Base-by-base conservation (phyloP, 2,113 vertebrate genomes). In the Sclerurus mexicanus region DNA sequence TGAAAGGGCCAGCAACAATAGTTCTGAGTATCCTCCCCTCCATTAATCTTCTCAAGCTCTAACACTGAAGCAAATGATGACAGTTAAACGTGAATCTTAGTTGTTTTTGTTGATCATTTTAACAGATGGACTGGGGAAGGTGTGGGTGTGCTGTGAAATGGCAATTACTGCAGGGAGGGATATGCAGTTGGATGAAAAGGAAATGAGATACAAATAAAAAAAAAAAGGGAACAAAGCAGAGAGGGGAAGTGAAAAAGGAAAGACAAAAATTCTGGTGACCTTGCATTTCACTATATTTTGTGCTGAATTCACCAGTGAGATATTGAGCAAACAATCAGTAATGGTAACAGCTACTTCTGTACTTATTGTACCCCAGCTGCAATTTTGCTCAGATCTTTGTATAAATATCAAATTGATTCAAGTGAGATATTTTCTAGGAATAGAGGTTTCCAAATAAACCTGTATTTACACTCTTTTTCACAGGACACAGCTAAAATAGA, bases 101-200 rank as follows among this genome's bases (percentile, higher is more conserved):
- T 50, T 60, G 92, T 12, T 90, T 95, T 88, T 93, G 95, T 93
- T 95, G 95, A 96, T 90, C 59, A 72, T 88, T 94, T 90, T 71
- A 95, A 90, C 93, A 96, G 96, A 96, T 93, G 95, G 96, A 91
- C 87, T 88, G 79, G 82, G 63, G 95, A 97, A 96, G 87, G 85
- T 94, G 95, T 96, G 95, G 93, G 95, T 95, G 95, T 94, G 79
- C 87, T 88, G 92, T 78, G 93, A 96, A 94, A 94, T 86, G 92
- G 90, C 93, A 95, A 91, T 92, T 96, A 88, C 68, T 88, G 90
- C 82, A 95, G 39, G 47, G 85, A 94, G 82, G 63, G 64, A 97
- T 96, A 90, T 63, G 79, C 30, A 80, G 63, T 71, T 68, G 67
- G 87, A 92, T 79, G 85, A 82, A 72, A 93, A 94, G 59, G 30